phyloP scores from a whole-genome alignment of 2,113 vertebrate species.

The Silurus asotus region DNA sequence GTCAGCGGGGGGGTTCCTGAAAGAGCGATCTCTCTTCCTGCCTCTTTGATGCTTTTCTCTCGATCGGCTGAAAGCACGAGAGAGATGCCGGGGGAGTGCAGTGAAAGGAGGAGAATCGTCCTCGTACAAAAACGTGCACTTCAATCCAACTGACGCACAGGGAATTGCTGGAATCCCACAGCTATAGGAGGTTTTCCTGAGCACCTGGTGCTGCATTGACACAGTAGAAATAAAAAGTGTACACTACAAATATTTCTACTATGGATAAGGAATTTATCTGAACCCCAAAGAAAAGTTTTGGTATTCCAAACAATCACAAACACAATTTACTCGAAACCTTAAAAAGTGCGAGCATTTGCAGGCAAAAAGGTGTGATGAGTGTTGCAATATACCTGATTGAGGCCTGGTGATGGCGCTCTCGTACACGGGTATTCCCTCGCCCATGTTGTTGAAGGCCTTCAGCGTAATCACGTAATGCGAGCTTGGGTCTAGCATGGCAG shows the following conservation, averaged over 20 bases:
- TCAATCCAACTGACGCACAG: conserved; percentile 17
- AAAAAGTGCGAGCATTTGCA: not conserved
- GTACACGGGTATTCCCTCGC: conserved; percentile 94
- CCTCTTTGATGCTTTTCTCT: conserved; percentile 5
- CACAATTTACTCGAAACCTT: not conserved
- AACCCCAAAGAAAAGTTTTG: not conserved
- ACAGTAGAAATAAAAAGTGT: not conserved
- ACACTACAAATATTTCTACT: not conserved
- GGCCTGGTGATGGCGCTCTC: conserved; percentile 94
- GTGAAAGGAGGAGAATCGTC: not conserved
- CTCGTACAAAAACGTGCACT: not conserved
- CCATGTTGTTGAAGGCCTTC: conserved; percentile 95
- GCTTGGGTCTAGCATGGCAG: conserved; percentile 80
- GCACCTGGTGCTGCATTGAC: no score
- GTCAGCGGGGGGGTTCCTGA: conserved; percentile 1
- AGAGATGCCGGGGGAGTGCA: not conserved
- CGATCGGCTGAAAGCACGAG: not conserved
- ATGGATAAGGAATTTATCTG: not conserved
- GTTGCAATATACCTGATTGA: conserved; percentile 82
- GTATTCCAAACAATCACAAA: not conserved
- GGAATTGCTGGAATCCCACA: not conserved
- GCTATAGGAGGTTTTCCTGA: not conserved
- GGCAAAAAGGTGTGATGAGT: not conserved
- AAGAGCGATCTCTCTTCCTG: not conserved
- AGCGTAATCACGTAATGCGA: conserved; percentile 97